Conservation (phyloP, 2,888 invertebrate genomes). For the Troides helena region DNA sequence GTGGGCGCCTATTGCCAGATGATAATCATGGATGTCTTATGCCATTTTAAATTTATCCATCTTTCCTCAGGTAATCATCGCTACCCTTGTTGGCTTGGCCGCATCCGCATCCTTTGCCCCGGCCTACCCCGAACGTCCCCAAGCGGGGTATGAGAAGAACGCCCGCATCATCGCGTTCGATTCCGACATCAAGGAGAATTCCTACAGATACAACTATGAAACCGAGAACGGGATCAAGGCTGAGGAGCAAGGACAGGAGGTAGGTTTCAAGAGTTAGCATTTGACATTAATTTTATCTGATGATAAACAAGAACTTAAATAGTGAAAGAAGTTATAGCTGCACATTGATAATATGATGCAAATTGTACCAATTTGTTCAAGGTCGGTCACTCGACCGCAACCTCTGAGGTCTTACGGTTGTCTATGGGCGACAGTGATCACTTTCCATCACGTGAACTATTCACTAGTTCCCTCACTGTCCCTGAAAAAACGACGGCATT, state of each 20-base stretch:
- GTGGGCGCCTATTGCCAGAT: no score
- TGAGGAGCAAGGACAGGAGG: slow-evolving; percentile 73
- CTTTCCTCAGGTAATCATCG: slow-evolving; percentile 59
- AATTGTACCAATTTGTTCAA: no score
- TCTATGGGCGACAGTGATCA: no score
- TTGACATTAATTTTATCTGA: background rate
- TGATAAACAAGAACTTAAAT: no score
- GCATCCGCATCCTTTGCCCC: slow-evolving; percentile 50
- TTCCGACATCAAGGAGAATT: slow-evolving; percentile 69
- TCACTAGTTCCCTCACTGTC: no score
- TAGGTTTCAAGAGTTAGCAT: slow-evolving; percentile 36
- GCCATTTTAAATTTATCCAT: background rate
- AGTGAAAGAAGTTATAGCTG: no score
- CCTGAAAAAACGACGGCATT: no score
- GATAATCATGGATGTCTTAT: no score
- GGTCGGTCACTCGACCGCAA: no score
- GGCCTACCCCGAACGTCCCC: slow-evolving; percentile 61
- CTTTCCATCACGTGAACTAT: no score
- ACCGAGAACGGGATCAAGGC: slow-evolving; percentile 75
- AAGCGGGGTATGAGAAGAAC: slow-evolving; percentile 61
- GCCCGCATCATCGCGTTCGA: slow-evolving; percentile 67
- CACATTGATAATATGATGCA: no score
- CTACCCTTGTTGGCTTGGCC: slow-evolving; percentile 62
- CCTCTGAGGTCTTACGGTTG: no score
- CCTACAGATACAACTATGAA: slow-evolving; percentile 72